Percentiles rank a stretch among this genome's conserved stretches.
Evolutionary conservation across 2,888 invertebrate species (phyloP).

Genomic region (Drosophila pseudotakahashii): DNA sequence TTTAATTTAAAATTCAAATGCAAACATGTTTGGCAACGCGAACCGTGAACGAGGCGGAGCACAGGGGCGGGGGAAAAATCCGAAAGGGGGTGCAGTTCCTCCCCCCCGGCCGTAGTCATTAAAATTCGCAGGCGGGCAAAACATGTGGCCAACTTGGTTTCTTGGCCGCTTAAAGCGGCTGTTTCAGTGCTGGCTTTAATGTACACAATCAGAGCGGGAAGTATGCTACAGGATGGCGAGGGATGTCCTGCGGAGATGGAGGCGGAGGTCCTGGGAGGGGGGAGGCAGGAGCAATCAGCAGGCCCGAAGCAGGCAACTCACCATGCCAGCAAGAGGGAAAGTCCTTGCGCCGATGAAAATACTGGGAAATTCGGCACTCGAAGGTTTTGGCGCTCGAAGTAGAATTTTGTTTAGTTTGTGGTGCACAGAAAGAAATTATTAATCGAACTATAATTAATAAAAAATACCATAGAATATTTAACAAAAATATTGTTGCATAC

Average conservation of each 20-base stretch:
- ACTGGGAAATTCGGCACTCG: conserved; percentile 23
- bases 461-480: too few relatives aligned
- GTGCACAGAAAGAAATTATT: not conserved
- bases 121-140: conserved; percentile 67
- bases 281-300: conserved; percentile 20
- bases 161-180: conserved; percentile 54
- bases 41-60: conserved; percentile 15
- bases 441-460: too few relatives aligned
- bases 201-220: conserved; percentile 68
- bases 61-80: not conserved
- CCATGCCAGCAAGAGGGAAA: conserved; percentile 14
- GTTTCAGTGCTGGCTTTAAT: conserved; percentile 56
- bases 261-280: too few relatives aligned
- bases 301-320: conserved; percentile 8
- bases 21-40: conserved; percentile 59
- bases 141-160: conserved; percentile 50
- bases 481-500: too few relatives aligned
- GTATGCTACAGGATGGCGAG: conserved; percentile 58
- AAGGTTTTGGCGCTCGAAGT: not conserved
- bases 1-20: conserved; percentile 78
- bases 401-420: too few relatives aligned
- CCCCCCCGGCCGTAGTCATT: conserved; percentile 57
- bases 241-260: not conserved
- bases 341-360: conserved; percentile 12
- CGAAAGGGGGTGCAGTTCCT: conserved; percentile 29